Evolutionary conservation across 2,113 vertebrate genomes (phyloP).

Genomic region (Malaclemys terrapin): DNA sequence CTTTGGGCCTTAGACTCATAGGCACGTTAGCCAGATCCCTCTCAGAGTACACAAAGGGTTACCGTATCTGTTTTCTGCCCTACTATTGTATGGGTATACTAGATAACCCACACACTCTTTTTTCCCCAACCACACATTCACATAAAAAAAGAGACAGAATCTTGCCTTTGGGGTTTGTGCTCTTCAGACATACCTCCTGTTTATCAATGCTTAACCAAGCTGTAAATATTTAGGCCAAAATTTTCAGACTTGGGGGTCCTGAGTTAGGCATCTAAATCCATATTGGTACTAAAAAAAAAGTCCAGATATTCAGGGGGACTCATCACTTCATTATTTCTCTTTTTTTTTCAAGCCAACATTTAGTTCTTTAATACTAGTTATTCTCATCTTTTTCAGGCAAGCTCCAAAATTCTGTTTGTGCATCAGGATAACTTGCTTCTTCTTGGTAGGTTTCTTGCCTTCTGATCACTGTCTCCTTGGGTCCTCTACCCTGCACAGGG

Average conservation of each 20-base stretch:
- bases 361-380: constrained; percentile 38
- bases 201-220: not conserved
- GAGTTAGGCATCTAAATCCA: not conserved
- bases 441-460: not conserved
- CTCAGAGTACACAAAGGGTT: not conserved
- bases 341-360: not conserved
- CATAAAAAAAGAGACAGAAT: not conserved
- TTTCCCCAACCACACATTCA: not conserved
- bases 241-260: not conserved
- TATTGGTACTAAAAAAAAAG: not conserved
- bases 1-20: not conserved
- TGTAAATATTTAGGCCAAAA: not conserved
- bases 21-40: not conserved
- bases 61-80: not conserved
- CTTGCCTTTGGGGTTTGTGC: not conserved
- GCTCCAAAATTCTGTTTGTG: not conserved
- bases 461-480: not conserved
- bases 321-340: not conserved
- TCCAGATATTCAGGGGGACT: not conserved
- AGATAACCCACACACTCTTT: not conserved
- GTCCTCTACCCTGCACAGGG: not conserved
- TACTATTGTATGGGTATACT: not conserved
- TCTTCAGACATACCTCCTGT: not conserved
- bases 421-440: not conserved
- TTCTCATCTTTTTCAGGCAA: constrained; percentile 8